phyloP scores from a whole-genome alignment of 1,140 invertebrate species.

The Cherax quadricarinatus region DNA sequence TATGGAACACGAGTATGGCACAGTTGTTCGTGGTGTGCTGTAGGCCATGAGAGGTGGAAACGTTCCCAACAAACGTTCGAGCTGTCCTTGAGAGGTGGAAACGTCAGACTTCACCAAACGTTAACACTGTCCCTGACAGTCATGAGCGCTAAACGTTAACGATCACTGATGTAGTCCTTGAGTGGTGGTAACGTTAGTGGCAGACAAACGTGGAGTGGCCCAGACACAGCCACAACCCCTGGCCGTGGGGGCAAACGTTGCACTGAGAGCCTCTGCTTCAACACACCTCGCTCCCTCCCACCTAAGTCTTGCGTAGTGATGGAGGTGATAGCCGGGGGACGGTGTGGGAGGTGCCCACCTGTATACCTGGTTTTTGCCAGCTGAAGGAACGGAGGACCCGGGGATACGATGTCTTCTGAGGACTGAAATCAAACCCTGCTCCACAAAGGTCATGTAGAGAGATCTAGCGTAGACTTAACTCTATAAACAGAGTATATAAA shows the following conservation, averaged over 20 bases:
- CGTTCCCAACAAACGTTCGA: neutral
- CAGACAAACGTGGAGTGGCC: slow-evolving; percentile 1
- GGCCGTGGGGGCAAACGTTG: slow-evolving; percentile 53
- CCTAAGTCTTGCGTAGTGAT: slow-evolving; percentile 9
- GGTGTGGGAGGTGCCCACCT: slow-evolving; percentile 8
- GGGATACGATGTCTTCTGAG: no score
- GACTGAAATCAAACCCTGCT: neutral
- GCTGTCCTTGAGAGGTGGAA: no score
- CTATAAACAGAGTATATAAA: no score
- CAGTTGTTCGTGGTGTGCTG: neutral
- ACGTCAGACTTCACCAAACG: no score
- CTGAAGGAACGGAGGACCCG: neutral
- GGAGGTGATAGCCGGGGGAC: slow-evolving; percentile 8
- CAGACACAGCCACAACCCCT: slow-evolving; percentile 32
- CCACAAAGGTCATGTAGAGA: neutral
- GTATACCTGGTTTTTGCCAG: neutral
- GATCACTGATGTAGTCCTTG: neutral
- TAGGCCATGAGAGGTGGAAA: neutral
- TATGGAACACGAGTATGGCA: neutral
- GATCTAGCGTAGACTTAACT: neutral
- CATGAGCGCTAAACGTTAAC: no score
- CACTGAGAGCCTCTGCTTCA: slow-evolving; percentile 5
- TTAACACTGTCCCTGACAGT: no score
- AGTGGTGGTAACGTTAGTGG: neutral
- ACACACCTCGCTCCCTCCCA: slow-evolving; percentile 3